Conservation (phyloP, 2,888 invertebrate genomes). For the Perizoma affinitatum region DNA sequence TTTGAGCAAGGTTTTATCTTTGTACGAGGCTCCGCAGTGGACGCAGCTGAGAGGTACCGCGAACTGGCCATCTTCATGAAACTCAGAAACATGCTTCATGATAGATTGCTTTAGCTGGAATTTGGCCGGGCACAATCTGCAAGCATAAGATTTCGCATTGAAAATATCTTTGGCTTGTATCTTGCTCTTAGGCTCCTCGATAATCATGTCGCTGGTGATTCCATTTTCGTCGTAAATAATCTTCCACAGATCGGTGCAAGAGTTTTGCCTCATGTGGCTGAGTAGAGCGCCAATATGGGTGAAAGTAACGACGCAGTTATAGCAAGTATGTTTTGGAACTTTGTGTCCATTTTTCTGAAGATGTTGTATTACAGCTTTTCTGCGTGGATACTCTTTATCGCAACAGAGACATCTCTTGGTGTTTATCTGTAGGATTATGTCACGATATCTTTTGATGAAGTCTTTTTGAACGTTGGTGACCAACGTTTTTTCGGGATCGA, state of each 20-base stretch:
- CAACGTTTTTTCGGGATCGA: conserved; percentile 70
- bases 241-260: conserved; percentile 79
- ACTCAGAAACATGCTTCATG: conserved; percentile 79
- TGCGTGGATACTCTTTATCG: conserved; percentile 73
- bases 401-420: conserved; percentile 79
- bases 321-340: conserved; percentile 86
- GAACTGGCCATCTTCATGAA: conserved; percentile 79
- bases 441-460: conserved; percentile 73
- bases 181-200: conserved; percentile 71
- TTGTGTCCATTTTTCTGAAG: conserved; percentile 81
- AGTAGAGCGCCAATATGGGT: conserved; percentile 79
- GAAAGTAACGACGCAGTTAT: conserved; percentile 85
- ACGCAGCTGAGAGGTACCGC: conserved; percentile 70
- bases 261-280: conserved; percentile 80
- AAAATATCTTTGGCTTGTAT: conserved; percentile 79
- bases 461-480: conserved; percentile 76
- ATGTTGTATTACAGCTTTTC: conserved; percentile 81
- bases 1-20: conserved; percentile 73
- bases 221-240: conserved; percentile 78
- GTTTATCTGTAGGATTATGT: conserved; percentile 78
- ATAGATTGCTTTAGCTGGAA: conserved; percentile 81
- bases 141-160: conserved; percentile 79
- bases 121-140: conserved; percentile 79
- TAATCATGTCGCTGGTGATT: conserved; percentile 75
- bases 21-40: conserved; percentile 74